Evolutionary conservation across 2,113 vertebrate genomes (phyloP).

Genomic region (Crotalus viridis): DNA sequence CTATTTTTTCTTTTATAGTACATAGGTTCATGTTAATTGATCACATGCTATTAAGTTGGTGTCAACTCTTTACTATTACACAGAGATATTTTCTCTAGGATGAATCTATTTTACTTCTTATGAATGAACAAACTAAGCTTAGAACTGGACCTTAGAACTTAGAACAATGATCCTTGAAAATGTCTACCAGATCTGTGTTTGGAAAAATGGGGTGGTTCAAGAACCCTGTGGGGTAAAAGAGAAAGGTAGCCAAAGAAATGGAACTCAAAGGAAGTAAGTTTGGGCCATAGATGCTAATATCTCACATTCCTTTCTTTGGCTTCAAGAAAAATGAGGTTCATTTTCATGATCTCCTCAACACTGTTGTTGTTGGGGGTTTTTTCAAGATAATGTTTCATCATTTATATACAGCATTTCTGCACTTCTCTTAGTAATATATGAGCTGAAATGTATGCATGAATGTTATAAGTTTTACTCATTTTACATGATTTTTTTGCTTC

Average conservation of each 20-base stretch:
- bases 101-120: not conserved
- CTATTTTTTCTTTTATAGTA: not conserved
- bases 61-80: not conserved
- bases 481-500: not conserved
- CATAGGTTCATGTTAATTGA: not conserved
- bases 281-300: too few species aligned
- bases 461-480: not conserved
- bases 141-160: not conserved
- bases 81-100: not conserved
- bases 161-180: not conserved
- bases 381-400: not conserved
- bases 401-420: not conserved
- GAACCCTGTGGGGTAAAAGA: too few species aligned
- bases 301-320: too few species aligned
- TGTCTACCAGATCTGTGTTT: not conserved
- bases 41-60: not conserved
- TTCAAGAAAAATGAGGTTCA: too few species aligned
- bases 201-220: not conserved
- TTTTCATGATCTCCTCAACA: too few species aligned
- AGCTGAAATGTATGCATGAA: not conserved
- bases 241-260: too few species aligned
- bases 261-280: too few species aligned
- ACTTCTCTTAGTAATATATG: not conserved
- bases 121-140: not conserved
- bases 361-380: not conserved